phyloP scores from a whole-genome alignment of 2,113 vertebrate genomes.

The Oncorhynchus clarkii region DNA sequence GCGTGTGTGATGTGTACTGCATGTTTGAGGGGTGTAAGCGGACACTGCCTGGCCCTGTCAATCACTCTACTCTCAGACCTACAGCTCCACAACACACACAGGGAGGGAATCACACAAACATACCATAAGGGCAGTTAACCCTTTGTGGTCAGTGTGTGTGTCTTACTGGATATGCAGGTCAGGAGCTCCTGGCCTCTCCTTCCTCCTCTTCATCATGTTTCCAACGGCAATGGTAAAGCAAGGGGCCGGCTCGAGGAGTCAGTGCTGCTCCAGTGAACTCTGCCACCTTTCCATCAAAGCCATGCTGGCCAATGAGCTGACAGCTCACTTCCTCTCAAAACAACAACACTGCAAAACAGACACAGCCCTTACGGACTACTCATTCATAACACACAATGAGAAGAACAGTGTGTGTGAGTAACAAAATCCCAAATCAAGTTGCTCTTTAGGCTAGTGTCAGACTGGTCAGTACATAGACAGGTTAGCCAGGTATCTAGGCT shows the following conservation, averaged over 20 bases:
- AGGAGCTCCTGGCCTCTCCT: constrained; percentile 82
- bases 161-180: constrained; percentile 93
- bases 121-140: not conserved
- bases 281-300: constrained; percentile 35
- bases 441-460: too few relatives aligned
- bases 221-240: constrained; percentile 32
- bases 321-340: not conserved
- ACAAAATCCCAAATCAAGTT: too few relatives aligned
- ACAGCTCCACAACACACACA: constrained; percentile 1
- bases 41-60: constrained; percentile 15
- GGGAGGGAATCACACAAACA: not conserved
- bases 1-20: not conserved
- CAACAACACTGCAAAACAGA: not conserved
- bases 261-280: constrained; percentile 48
- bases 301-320: not conserved
- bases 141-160: constrained; percentile 21
- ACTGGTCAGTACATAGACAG: too few relatives aligned
- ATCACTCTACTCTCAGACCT: constrained; percentile 24
- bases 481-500: too few relatives aligned
- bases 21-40: constrained; percentile 3
- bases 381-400: not conserved
- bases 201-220: constrained; percentile 93
- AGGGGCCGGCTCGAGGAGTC: constrained; percentile 34
- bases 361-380: not conserved
- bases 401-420: not conserved